These are phyloP conservation scores for Leptopilina drosophilae DNA, from an alignment of 2,888 invertebrate genomes.

Conservation along the genomic window DNA sequence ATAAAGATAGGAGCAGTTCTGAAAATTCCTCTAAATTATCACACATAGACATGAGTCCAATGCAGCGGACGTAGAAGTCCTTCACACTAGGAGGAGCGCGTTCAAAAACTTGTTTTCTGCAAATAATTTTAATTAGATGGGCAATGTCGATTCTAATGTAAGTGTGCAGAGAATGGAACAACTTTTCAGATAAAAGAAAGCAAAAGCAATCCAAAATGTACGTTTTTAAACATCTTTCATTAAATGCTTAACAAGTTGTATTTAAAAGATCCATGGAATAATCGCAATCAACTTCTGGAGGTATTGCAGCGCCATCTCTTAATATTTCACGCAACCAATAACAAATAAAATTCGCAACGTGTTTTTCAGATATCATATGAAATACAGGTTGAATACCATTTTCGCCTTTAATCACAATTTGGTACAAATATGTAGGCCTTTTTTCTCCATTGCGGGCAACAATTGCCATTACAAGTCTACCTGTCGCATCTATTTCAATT, in stretches of 20 bases:
- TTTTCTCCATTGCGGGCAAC: background rate
- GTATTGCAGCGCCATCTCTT: background rate
- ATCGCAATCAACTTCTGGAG: background rate
- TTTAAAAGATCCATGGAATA: background rate
- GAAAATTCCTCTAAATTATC: background rate
- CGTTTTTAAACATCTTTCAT: too few species aligned
- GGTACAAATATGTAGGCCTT: too few species aligned
- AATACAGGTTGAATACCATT: background rate
- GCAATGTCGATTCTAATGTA: background rate
- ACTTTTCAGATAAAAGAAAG: too few species aligned
- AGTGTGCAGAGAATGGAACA: background rate
- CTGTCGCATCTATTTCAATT: background rate
- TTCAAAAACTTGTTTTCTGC: background rate
- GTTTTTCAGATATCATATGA: background rate
- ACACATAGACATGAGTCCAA: background rate
- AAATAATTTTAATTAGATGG: background rate
- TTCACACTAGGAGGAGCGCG: background rate
- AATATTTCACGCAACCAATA: background rate
- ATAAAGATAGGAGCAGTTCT: too few species aligned
- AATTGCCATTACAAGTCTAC: too few species aligned
- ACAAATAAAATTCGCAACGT: background rate
- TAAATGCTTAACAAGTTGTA: too few species aligned
- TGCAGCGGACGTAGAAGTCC: background rate
- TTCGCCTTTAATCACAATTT: too few species aligned
- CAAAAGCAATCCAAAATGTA: too few species aligned